Conservation (phyloP, 2,888 invertebrate species). For the Xanthorhoe spadicearia region DNA sequence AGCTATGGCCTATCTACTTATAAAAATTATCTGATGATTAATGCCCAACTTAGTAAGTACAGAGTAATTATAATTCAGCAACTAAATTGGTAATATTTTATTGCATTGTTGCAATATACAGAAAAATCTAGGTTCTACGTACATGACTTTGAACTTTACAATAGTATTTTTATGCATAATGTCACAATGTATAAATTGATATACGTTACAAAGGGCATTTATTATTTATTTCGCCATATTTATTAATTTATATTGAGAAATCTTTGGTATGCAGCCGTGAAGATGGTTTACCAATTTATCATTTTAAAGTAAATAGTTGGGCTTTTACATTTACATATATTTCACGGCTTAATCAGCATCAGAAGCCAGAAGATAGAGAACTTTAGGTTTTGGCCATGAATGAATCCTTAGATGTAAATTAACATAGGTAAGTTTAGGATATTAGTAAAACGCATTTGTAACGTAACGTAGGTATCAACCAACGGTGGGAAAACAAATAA, state of each 20-base stretch:
- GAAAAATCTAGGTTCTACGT: neutral
- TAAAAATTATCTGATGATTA: neutral
- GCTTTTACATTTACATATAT: neutral
- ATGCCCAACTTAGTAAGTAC: too few species aligned
- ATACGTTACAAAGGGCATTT: neutral
- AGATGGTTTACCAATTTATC: neutral
- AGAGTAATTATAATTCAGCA: neutral
- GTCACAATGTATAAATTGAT: neutral
- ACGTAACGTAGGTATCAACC: too few species aligned
- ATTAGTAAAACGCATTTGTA: too few species aligned
- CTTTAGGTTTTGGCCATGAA: too few species aligned
- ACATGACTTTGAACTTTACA: constrained; percentile 1
- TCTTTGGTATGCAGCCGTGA: neutral
- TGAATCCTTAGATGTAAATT: too few species aligned
- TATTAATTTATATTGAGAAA: neutral
- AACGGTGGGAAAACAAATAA: too few species aligned
- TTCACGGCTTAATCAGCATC: too few species aligned
- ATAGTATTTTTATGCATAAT: constrained; percentile 1
- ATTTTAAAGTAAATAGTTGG: neutral
- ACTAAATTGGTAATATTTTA: too few species aligned
- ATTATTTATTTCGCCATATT: neutral
- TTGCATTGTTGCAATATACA: neutral
- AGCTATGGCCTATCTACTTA: too few species aligned
- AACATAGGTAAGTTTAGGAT: too few species aligned
- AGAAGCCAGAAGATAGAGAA: too few species aligned